Conservation (phyloP, 92 coral and sea anemone species). For the Epizoanthus scotinus region DNA sequence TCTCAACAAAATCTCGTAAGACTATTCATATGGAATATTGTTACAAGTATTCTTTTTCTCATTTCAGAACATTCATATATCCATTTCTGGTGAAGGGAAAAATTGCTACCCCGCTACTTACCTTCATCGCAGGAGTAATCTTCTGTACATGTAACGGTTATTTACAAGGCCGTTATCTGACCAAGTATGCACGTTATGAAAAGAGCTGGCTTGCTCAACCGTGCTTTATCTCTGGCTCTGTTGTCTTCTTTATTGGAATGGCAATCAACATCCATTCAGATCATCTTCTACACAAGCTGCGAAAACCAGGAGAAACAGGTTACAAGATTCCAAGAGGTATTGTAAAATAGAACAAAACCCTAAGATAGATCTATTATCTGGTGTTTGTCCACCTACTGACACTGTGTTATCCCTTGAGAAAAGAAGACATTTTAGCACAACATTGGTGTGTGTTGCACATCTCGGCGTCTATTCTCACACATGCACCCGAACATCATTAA, state of each 20-base stretch:
- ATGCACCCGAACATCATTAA: no score
- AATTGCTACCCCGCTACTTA: constrained; percentile 66
- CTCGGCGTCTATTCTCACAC: no score
- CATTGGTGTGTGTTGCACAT: no score
- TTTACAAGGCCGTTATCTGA: constrained; percentile 78
- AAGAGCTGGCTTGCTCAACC: constrained; percentile 67
- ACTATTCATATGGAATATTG: no score
- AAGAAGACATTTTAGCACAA: no score
- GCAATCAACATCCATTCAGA: constrained; percentile 88
- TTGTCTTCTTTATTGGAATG: constrained; percentile 77
- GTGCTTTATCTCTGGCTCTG: constrained; percentile 67
- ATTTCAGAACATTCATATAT: constrained; percentile 82
- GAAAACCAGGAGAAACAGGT: constrained; percentile 92
- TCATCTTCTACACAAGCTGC: constrained; percentile 63
- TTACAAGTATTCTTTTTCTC: not conserved
- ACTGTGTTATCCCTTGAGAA: not conserved
- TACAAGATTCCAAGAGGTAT: constrained; percentile 89
- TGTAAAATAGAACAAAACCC: no score
- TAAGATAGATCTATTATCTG: no score
- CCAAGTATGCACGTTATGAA: constrained; percentile 68
- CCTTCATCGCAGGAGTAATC: constrained; percentile 50
- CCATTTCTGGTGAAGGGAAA: constrained; percentile 80
- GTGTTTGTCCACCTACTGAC: not conserved
- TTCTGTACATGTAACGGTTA: constrained; percentile 78
- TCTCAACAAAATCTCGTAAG: no score